Evolutionary conservation across 1,140 invertebrate species (phyloP).

Genomic region (Plutomurus gul): DNA sequence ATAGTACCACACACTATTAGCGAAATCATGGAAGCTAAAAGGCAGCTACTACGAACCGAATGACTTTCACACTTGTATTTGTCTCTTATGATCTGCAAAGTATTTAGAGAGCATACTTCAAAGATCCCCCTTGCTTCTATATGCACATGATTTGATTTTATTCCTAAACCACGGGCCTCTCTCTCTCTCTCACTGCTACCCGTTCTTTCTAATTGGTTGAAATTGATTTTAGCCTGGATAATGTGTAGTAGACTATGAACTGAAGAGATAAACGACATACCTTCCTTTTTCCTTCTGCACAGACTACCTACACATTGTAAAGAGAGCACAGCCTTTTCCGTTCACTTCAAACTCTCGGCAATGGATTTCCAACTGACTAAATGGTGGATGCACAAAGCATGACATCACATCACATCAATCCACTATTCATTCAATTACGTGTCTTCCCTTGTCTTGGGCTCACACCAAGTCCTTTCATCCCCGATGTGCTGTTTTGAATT

Average conservation of each 20-base stretch:
- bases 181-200: neutral
- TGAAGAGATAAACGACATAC: neutral
- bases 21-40: too few species aligned
- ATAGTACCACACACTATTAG: too few species aligned
- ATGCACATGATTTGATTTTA: conserved; percentile 13
- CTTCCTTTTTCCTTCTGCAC: neutral
- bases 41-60: neutral
- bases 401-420: too few species aligned
- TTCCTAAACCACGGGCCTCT: neutral
- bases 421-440: too few species aligned
- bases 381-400: too few species aligned
- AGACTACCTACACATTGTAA: too few species aligned
- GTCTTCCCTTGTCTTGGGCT: too few species aligned
- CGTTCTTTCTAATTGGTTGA: neutral
- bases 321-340: too few species aligned
- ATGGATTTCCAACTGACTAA: too few species aligned
- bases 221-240: neutral
- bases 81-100: conserved; percentile 7
- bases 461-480: too few species aligned
- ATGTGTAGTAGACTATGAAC: neutral
- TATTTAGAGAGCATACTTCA: conserved; percentile 3
- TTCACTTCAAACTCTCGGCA: too few species aligned
- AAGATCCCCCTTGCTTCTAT: too few species aligned
- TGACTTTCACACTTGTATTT: conserved; percentile 15
- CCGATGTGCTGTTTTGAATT: conserved; percentile 7